A percentile compares a stretch with the other conserved stretches of the same genome.
Evolutionary conservation across 2,888 invertebrate species (phyloP).

Genomic region (Conchocele bisecta): DNA sequence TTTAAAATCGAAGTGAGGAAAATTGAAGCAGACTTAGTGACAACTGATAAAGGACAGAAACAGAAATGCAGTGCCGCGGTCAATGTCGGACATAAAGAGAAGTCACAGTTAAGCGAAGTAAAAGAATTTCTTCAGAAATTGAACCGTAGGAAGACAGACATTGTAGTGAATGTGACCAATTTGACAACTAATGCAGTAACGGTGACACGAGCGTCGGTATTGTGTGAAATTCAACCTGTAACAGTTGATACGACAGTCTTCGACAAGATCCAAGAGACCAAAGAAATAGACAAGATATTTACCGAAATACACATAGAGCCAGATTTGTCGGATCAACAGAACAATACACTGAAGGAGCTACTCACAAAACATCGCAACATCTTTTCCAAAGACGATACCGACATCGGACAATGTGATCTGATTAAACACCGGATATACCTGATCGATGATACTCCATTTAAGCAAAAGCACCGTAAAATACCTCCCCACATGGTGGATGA

Average conservation of each 20-base stretch:
- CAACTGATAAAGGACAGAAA: too few species aligned
- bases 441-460: background rate
- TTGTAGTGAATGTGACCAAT: background rate
- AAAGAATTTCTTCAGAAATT: too few species aligned
- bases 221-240: conserved; percentile 2
- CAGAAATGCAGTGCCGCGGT: too few species aligned
- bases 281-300: background rate
- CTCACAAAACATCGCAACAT: background rate
- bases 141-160: background rate
- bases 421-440: background rate
- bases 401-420: conserved; percentile 6
- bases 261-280: background rate
- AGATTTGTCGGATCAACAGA: background rate
- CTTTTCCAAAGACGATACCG: conserved; percentile 4
- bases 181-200: background rate
- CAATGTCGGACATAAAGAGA: too few species aligned
- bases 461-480: background rate
- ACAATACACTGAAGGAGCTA: background rate
- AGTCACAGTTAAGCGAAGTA: too few species aligned
- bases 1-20: too few species aligned
- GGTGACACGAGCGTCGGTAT: background rate
- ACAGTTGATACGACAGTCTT: background rate
- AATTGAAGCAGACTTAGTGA: too few species aligned
- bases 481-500: background rate
- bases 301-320: background rate